A percentile compares a stretch with the other conserved stretches of the same genome.
Evolutionary conservation across 2,797 vertebrate species (phyloP).

Genomic region (Remorina albescens): DNA sequence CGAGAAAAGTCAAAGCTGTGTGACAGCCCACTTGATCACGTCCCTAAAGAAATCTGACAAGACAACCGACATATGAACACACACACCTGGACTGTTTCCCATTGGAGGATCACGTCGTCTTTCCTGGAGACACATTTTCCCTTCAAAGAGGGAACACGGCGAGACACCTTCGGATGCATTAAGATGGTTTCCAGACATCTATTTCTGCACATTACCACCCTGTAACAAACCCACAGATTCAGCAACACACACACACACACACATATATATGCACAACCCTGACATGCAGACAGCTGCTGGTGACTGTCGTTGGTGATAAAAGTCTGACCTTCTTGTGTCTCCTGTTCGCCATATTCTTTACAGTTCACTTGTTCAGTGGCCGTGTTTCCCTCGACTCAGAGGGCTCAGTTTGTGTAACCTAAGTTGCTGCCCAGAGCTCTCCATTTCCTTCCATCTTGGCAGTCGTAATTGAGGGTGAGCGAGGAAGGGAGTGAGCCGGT

Average conservation of each 20-base stretch:
- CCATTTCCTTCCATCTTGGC: slow-evolving; percentile 30
- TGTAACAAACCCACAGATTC: slow-evolving; percentile 1
- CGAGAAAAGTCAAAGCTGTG: slow-evolving; percentile 41
- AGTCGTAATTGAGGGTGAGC: slow-evolving; percentile 38
- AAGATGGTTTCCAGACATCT: slow-evolving; percentile 19
- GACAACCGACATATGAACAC: neutral
- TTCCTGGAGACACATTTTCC: slow-evolving; percentile 17
- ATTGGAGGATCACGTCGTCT: slow-evolving; percentile 11
- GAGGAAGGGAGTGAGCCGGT: slow-evolving; percentile 33
- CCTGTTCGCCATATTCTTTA: slow-evolving; percentile 61
- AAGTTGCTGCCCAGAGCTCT: slow-evolving; percentile 42
- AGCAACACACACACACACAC: neutral
- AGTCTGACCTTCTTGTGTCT: slow-evolving; percentile 62
- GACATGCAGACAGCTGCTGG: slow-evolving; percentile 61
- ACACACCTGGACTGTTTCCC: slow-evolving; percentile 10
- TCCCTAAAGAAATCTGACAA: slow-evolving; percentile 32
- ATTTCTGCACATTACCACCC: slow-evolving; percentile 7
- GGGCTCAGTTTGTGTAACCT: slow-evolving; percentile 67
- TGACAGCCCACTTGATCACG: slow-evolving; percentile 44
- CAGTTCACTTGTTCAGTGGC: slow-evolving; percentile 65
- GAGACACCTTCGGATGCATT: slow-evolving; percentile 13
- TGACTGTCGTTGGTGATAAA: slow-evolving; percentile 54
- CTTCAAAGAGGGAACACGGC: neutral
- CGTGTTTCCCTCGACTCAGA: slow-evolving; percentile 65
- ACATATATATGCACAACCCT: neutral